phyloP scores from a whole-genome alignment of 2,113 vertebrate species.

The Polypterus bichir region DNA sequence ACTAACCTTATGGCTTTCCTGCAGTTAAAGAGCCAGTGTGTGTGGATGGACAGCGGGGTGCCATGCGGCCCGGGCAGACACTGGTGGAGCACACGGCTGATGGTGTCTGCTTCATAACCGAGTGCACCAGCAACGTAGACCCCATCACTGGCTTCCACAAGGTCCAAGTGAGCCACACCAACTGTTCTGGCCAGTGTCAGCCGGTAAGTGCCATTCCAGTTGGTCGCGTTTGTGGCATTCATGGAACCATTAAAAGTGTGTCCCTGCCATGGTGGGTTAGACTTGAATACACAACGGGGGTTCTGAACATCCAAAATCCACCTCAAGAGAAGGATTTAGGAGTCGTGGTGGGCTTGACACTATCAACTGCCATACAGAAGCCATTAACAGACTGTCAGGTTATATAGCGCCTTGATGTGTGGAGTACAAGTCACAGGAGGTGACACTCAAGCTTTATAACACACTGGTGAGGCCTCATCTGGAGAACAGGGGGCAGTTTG shows the following conservation, averaged over 20 bases:
- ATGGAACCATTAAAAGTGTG: not conserved
- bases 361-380: too few species aligned
- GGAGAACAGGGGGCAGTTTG: too few species aligned
- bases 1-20: not conserved
- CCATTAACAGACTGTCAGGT: too few species aligned
- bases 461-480: too few species aligned
- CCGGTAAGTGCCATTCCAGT: conserved; percentile 45
- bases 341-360: too few species aligned
- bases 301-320: too few species aligned
- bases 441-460: too few species aligned
- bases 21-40: conserved; percentile 81
- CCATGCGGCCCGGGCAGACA: conserved; percentile 77
- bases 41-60: conserved; percentile 62
- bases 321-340: too few species aligned
- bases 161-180: conserved; percentile 56
- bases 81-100: conserved; percentile 65
- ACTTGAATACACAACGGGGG: too few species aligned
- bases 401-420: too few species aligned
- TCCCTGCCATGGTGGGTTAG: not conserved
- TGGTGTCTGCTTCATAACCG: conserved; percentile 62
- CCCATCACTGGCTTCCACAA: conserved; percentile 63
- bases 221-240: not conserved
- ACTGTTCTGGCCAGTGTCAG: conserved; percentile 73
- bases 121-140: conserved; percentile 65
- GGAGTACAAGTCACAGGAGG: too few species aligned